Percentiles rank a stretch among this genome's conserved stretches.
These are phyloP conservation scores for Lymantria dispar DNA, from an alignment of 2,888 invertebrate genomes.

Conservation along the genomic window DNA sequence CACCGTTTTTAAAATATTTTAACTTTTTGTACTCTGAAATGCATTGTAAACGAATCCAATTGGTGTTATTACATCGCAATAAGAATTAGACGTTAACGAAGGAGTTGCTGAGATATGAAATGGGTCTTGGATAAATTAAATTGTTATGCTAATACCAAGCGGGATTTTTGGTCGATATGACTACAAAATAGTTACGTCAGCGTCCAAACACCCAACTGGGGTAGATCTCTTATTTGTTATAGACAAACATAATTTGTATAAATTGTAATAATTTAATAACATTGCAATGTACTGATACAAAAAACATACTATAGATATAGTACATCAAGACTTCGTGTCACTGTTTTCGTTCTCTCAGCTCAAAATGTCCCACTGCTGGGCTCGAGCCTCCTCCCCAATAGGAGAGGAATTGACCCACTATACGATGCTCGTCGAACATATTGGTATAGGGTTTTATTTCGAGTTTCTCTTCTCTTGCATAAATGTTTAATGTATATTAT, in stretches of 20 bases:
- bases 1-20: neutral
- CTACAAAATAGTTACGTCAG: conserved; percentile 26
- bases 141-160: conserved; percentile 66
- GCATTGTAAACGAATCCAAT: neutral
- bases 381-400: no score
- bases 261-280: conserved; percentile 1
- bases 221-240: conserved; percentile 11
- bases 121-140: conserved; percentile 69
- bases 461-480: no score
- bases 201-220: conserved; percentile 5
- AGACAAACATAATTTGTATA: neutral
- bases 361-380: no score
- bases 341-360: no score
- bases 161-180: conserved; percentile 64
- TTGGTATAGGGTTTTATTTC: no score
- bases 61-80: neutral
- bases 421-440: no score
- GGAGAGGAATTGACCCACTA: no score
- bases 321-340: no score
- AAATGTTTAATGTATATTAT: no score
- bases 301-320: no score
- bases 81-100: conserved; percentile 2
- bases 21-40: neutral
- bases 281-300: no score
- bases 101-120: conserved; percentile 38